Evolutionary conservation across 2,113 vertebrate species (phyloP).

Genomic region (Cephalopterus ornatus): DNA sequence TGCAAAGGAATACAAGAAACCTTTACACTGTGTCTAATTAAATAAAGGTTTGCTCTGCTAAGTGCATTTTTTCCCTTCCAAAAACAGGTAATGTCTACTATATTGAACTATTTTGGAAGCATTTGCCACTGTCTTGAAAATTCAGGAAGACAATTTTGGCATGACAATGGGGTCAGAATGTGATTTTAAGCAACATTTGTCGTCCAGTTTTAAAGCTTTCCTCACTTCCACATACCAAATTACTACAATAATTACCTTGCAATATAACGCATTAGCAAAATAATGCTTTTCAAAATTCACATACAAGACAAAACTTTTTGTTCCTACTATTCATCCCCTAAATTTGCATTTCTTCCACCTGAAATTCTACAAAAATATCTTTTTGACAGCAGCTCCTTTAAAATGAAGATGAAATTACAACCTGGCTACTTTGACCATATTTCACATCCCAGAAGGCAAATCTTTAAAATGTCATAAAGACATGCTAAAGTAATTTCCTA

Average conservation of each 20-base stretch:
- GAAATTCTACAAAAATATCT: background rate
- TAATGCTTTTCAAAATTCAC: background rate
- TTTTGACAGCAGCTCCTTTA: background rate
- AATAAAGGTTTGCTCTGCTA: slow-evolving; percentile 68
- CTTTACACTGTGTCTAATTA: slow-evolving; percentile 73
- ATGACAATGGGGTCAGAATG: background rate
- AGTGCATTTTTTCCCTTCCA: background rate
- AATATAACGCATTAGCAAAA: background rate
- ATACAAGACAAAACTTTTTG: background rate
- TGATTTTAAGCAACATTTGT: background rate
- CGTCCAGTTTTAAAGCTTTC: background rate
- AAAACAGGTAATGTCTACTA: slow-evolving; percentile 6
- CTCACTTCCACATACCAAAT: background rate
- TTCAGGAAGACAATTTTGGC: background rate
- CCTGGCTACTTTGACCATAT: background rate
- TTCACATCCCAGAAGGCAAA: background rate
- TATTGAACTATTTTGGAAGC: background rate
- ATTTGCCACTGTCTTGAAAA: background rate
- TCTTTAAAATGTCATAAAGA: background rate
- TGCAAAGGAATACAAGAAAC: slow-evolving; percentile 72
- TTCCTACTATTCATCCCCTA: background rate
- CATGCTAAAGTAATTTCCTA: background rate
- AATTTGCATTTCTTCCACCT: background rate
- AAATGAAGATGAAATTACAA: background rate
- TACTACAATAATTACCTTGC: background rate